Evolutionary conservation across 2,113 vertebrate genomes (phyloP).

Genomic region (Paralichthys olivaceus): DNA sequence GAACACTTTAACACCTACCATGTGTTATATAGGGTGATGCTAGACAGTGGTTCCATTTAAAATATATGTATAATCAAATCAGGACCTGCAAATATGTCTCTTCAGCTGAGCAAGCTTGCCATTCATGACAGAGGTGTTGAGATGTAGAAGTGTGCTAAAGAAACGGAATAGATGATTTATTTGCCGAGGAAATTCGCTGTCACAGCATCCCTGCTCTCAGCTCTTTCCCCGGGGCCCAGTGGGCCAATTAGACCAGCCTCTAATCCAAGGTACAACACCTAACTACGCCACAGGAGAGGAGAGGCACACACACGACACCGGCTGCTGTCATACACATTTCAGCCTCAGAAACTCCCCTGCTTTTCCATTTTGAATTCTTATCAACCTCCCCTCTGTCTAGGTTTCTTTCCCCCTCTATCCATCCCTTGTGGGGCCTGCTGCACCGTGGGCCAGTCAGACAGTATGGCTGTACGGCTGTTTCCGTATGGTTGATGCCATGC

Average conservation of each 20-base stretch:
- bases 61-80: conserved; percentile 70
- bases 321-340: conserved; percentile 64
- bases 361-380: conserved; percentile 54
- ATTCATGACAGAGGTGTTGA: conserved; percentile 57
- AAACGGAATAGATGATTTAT: conserved; percentile 73
- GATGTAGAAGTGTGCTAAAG: conserved; percentile 38
- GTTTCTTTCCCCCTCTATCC: not conserved
- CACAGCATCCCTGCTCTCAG: conserved; percentile 61
- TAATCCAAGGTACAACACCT: conserved; percentile 74
- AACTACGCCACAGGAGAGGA: conserved; percentile 73
- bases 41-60: conserved; percentile 38
- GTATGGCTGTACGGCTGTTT: conserved; percentile 44
- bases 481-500: conserved; percentile 81
- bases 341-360: conserved; percentile 31
- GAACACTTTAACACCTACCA: not conserved
- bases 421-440: conserved; percentile 23
- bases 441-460: conserved; percentile 50
- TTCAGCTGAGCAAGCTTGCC: conserved; percentile 37
- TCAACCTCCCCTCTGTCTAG: not conserved
- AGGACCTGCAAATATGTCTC: conserved; percentile 52
- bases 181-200: conserved; percentile 73
- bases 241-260: conserved; percentile 81
- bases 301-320: conserved; percentile 33
- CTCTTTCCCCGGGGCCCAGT: conserved; percentile 64
- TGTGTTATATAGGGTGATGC: conserved; percentile 33